Conservation (phyloP, 2,888 invertebrate species). For the Apotomis capreana region DNA sequence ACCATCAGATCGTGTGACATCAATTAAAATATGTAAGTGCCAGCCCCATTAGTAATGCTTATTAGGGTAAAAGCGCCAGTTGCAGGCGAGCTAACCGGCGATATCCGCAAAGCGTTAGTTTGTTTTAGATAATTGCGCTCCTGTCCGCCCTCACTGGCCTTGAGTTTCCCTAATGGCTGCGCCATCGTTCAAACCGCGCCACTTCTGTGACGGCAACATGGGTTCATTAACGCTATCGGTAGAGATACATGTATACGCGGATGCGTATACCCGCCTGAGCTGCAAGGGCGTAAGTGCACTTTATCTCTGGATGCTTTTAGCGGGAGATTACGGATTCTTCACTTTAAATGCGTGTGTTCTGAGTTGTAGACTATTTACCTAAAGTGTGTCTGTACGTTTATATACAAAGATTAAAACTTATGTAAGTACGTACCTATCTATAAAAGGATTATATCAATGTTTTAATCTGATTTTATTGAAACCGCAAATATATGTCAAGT, state of each 20-base stretch:
- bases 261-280: conserved; percentile 7
- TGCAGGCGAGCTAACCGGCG: conserved; percentile 36
- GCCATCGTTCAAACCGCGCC: conserved; percentile 72
- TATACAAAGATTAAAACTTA: neutral
- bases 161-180: conserved; percentile 69
- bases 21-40: conserved; percentile 37
- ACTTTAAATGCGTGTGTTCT: conserved; percentile 32
- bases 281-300: conserved; percentile 62
- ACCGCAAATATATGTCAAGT: neutral
- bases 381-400: neutral
- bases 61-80: conserved; percentile 40
- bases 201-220: conserved; percentile 75
- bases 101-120: conserved; percentile 48
- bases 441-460: neutral
- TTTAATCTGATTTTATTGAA: neutral
- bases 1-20: conserved; percentile 29
- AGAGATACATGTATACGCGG: conserved; percentile 2
- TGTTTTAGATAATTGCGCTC: conserved; percentile 72
- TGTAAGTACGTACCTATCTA: neutral
- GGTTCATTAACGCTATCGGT: conserved; percentile 78
- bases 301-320: conserved; percentile 78
- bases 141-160: conserved; percentile 72
- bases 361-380: conserved; percentile 21
- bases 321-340: conserved; percentile 65
- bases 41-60: conserved; percentile 35